Percentiles rank a stretch among this genome's conserved stretches.
Conservation (phyloP, 2,113 vertebrate species). For the Glaucidium brasilianum region DNA sequence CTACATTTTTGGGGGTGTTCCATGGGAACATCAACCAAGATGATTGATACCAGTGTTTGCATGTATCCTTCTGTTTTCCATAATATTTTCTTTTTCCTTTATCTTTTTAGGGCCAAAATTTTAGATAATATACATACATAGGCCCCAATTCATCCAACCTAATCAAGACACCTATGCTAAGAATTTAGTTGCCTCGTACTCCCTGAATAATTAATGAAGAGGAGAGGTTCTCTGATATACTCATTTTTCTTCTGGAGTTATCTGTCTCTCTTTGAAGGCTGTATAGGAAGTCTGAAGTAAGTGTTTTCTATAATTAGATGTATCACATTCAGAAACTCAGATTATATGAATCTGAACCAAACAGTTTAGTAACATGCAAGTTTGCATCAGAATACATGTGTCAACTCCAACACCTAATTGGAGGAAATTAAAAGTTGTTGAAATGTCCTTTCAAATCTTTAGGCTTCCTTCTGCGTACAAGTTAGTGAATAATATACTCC, state of each 20-base stretch:
- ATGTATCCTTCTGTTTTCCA: neutral
- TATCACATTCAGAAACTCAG: neutral
- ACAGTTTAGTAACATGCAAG: neutral
- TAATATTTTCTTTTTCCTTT: neutral
- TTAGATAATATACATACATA: neutral
- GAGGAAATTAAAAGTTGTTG: slow-evolving; percentile 36
- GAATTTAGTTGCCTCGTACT: neutral
- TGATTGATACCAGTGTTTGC: neutral
- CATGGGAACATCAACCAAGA: neutral
- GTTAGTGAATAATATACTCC: neutral
- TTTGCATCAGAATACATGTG: neutral
- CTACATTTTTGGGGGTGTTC: neutral
- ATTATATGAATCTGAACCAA: neutral
- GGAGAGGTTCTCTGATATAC: neutral
- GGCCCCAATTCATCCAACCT: neutral
- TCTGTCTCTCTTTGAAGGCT: neutral
- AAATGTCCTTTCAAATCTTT: neutral
- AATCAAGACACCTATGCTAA: neutral
- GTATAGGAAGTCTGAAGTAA: neutral
- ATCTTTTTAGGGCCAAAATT: neutral
- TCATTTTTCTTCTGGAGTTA: neutral
- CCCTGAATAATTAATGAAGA: neutral
- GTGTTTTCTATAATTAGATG: neutral
- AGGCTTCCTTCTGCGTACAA: neutral
- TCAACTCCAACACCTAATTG: neutral